Base-by-base conservation (phyloP, 2,113 vertebrate species). In the Gulo gulo region DNA sequence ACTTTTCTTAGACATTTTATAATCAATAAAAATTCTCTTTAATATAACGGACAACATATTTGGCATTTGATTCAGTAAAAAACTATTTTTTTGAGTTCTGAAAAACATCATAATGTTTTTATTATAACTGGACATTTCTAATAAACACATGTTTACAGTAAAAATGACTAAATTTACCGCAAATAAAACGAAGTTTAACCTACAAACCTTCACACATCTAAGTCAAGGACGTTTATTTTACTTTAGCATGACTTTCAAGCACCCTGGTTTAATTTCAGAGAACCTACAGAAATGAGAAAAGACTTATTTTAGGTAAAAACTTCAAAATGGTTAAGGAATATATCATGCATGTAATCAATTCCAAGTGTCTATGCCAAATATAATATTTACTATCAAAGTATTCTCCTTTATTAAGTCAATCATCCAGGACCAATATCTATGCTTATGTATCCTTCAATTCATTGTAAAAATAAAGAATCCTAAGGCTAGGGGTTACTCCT, bases 211-310 rank as follows among this genome's bases (percentile, higher is more conserved):
- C 81, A 63, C 34, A 93, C 24, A 97, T 94, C 61, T 96, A 92
- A 98, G 93, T 96, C 89, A 13, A 7, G 95, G 59, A 92, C 3
- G 8, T 98, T 89, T 67, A 81, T 94, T 98, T 99, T 98, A 99
- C 97, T 98, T 99, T 98, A 99, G 98, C 98, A 98, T 99, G 95
- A 99, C 99, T 98, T 99, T 99, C 98, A 99, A 96, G 89, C 99
- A 99, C 96, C 99, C 99, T 94, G 99, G 99, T 98, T 99, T 99
- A 98, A 99, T 99, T 99, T 99, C 99, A 88, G 99, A 99, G 97
- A 99, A 99, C 98, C 99, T 99, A 98, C n/a, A 85, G 97, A 98
- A 99, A 98, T 2, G 16, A 98, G 83, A 98, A 96, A 86, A 98
- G 79, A 98, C 47, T 81, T 96, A 85, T 81, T 91, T 98, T 98